Conservation (phyloP, 2,797 vertebrate genomes). For the Rhyacichthys aspro region DNA sequence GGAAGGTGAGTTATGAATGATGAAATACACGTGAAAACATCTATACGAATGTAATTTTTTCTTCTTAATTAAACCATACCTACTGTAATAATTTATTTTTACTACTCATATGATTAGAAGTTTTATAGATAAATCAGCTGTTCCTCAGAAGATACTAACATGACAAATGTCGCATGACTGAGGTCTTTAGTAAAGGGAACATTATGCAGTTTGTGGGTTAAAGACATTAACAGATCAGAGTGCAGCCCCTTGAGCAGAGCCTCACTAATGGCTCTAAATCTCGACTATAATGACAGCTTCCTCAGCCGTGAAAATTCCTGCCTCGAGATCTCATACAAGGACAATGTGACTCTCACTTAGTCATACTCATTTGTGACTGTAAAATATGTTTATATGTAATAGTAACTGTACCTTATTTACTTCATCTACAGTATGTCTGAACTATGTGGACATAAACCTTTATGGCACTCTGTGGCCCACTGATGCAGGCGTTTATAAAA, state of each 20-base stretch:
- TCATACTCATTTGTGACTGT: not conserved
- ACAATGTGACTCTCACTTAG: constrained; percentile 3
- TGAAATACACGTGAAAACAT: too few species aligned
- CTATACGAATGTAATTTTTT: too few species aligned
- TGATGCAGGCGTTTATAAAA: constrained; percentile 50
- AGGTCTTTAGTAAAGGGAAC: not conserved
- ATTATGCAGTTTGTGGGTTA: not conserved
- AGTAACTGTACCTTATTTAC: too few species aligned
- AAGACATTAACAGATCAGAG: constrained; percentile 7
- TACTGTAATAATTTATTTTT: too few species aligned
- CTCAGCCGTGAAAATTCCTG: constrained; percentile 3
- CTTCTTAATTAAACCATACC: too few species aligned
- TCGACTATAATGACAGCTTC: constrained; percentile 6
- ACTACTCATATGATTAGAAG: too few species aligned
- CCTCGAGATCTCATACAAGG: not conserved
- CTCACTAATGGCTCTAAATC: constrained; percentile 1
- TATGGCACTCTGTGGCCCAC: constrained; percentile 17
- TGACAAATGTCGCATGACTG: constrained; percentile 4
- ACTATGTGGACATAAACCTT: too few species aligned
- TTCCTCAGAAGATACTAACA: constrained; percentile 15
- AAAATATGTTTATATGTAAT: too few species aligned
- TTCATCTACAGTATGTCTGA: too few species aligned
- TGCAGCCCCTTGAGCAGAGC: not conserved
- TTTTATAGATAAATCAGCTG: not conserved
- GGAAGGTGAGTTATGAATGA: constrained; percentile 82